Evolutionary conservation across 2,888 invertebrate species (phyloP), one percentile per base, ranked within the genome.

Genomic region (Andrena chrysosceles): DNA sequence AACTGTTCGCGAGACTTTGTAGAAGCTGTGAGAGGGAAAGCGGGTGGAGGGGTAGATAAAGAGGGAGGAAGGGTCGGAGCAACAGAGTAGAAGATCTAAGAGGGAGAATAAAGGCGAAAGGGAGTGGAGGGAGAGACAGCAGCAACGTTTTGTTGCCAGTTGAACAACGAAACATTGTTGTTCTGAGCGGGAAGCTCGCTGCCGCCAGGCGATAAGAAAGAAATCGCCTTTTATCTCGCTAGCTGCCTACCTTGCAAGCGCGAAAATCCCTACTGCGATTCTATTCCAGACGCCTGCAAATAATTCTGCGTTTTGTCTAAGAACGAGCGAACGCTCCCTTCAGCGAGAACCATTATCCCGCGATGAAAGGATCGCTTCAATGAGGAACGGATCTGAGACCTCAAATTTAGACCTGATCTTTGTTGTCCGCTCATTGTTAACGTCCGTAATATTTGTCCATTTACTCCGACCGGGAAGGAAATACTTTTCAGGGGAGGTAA

Each of bases 181-280:
- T 64, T 70, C 59, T 67, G 63, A 69, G 77, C 85, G 54, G 79
- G 66, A 78, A 74, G 63, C 72, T 63, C 59, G 78, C 84, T 88
- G 86, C 78, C 72, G 54, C 78, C 68, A 60, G 73, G 73, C 23
- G 88, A 88, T 88, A 88, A 88, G 87, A 85, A 86, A 88, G 84
- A 86, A 88, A 83, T 81, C 75, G 60, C 79, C 56, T 71, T 88
- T 77, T 85, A 81, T 85, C 84, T 62, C 54, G 31, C 26, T 52
- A 56, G 71, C 20, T 71, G 67, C 49, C 69, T 68, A 59, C 67
- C 35, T 69, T 10, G 73, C 59, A 23, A 42, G 42, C 31, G 31
- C 35, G 68, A 79, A 68, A 79, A 81, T 76, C 74, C 72, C 23
- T 64, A 31, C 75, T 8, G 23, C 60, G 63, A 68, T 72, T 76